These are phyloP conservation scores for Megaustenia siamemsis DNA, from an alignment of 2,888 invertebrate genomes.

Conservation along the genomic window DNA sequence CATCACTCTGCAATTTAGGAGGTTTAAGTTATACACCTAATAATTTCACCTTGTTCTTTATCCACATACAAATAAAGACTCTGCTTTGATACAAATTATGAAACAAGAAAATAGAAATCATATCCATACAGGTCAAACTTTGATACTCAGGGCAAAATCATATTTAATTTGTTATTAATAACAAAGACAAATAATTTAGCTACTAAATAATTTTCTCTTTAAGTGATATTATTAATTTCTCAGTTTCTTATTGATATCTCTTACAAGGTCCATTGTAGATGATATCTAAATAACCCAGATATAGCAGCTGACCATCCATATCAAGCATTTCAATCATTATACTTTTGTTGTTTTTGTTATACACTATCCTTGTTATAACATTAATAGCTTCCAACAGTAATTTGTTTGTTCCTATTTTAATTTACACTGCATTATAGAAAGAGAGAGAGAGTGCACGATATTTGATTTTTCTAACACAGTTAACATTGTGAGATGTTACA, in stretches of 20 bases:
- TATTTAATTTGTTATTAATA: not conserved
- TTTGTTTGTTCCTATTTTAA: not conserved
- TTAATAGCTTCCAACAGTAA: not conserved
- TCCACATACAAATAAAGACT: not conserved
- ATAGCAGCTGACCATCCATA: not conserved
- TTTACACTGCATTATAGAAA: not conserved
- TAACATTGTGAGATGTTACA: too few species aligned
- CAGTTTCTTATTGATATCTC: not conserved
- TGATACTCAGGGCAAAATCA: not conserved
- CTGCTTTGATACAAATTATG: not conserved
- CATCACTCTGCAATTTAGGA: too few species aligned
- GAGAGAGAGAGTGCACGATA: not conserved
- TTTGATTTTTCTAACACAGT: not conserved
- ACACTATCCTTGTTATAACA: not conserved
- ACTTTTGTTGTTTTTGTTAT: not conserved
- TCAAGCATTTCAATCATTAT: not conserved
- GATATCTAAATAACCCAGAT: not conserved
- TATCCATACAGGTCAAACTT: not conserved
- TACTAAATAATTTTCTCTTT: too few species aligned
- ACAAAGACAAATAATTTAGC: too few species aligned
- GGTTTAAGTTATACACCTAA: too few species aligned
- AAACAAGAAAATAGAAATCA: not conserved
- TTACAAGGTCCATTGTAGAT: not conserved
- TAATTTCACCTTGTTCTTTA: too few species aligned
- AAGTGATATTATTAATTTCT: not conserved